phyloP scores from a whole-genome alignment of 2,797 vertebrate species.

The Diceros bicornis region DNA sequence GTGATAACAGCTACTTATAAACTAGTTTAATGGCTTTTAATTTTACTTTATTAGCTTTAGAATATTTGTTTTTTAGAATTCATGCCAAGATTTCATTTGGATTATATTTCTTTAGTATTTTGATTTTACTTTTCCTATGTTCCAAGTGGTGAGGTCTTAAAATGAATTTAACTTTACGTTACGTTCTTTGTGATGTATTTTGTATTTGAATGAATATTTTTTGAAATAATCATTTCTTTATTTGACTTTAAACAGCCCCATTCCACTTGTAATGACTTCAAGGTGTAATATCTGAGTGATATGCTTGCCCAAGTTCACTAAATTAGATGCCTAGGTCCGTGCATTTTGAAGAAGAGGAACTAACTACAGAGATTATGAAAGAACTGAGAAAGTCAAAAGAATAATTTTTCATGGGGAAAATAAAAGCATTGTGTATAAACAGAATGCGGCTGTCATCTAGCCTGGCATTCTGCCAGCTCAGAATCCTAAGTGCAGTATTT shows the following conservation, averaged over 20 bases:
- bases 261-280: neutral
- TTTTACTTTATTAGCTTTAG: constrained; percentile 87
- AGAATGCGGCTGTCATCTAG: neutral
- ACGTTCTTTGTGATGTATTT: neutral
- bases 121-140: neutral
- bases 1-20: constrained; percentile 83
- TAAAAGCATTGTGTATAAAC: neutral
- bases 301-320: neutral
- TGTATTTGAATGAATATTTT: neutral
- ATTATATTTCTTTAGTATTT: constrained; percentile 70
- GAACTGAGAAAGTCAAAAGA: neutral
- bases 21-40: constrained; percentile 87
- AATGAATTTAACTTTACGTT: neutral
- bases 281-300: neutral
- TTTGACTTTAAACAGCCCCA: neutral
- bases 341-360: neutral
- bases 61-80: constrained; percentile 77
- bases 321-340: neutral
- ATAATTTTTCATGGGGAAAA: neutral
- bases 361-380: neutral
- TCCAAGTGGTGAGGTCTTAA: neutral
- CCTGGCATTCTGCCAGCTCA: neutral
- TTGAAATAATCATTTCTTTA: neutral
- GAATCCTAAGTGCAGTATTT: neutral
- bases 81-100: constrained; percentile 83